Evolutionary conservation across 2,113 vertebrate genomes (phyloP).

Genomic region (Varanus salvator): DNA sequence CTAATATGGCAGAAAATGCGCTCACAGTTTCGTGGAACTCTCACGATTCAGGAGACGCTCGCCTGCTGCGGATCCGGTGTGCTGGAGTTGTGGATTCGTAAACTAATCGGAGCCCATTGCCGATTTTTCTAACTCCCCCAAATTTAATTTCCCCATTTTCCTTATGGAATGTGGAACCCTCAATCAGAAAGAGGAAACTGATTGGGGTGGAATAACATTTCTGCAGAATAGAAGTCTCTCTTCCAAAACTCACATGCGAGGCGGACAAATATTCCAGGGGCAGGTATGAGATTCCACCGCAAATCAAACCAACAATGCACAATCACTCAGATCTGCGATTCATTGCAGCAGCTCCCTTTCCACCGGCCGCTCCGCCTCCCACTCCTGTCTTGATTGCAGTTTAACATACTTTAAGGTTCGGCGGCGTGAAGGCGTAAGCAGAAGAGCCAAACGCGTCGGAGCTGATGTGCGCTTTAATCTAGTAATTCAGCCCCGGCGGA

Average conservation of each 20-base stretch:
- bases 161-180: neutral
- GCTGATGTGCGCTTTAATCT: slow-evolving; percentile 85
- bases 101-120: too few species aligned
- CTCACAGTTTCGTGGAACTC: too few species aligned
- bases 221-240: neutral
- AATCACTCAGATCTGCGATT: neutral
- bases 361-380: slow-evolving; percentile 26
- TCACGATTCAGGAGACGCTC: too few species aligned
- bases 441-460: slow-evolving; percentile 77
- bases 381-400: slow-evolving; percentile 65
- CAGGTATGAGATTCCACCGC: neutral
- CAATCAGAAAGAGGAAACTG: neutral
- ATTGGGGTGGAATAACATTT: neutral
- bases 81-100: too few species aligned
- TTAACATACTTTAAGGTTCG: slow-evolving; percentile 73
- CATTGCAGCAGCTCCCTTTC: slow-evolving; percentile 28
- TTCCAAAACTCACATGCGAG: neutral
- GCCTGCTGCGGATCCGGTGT: too few species aligned
- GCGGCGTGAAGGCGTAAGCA: slow-evolving; percentile 53
- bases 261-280: neutral
- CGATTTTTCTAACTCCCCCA: too few species aligned
- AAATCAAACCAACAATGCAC: slow-evolving; percentile 35
- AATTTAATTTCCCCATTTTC: neutral
- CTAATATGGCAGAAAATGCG: too few species aligned
- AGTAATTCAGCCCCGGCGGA: slow-evolving; percentile 78